A percentile compares a stretch with the other conserved stretches of the same genome.
Conservation (phyloP, 1,140 invertebrate species). For the Caerostris extrusa region DNA sequence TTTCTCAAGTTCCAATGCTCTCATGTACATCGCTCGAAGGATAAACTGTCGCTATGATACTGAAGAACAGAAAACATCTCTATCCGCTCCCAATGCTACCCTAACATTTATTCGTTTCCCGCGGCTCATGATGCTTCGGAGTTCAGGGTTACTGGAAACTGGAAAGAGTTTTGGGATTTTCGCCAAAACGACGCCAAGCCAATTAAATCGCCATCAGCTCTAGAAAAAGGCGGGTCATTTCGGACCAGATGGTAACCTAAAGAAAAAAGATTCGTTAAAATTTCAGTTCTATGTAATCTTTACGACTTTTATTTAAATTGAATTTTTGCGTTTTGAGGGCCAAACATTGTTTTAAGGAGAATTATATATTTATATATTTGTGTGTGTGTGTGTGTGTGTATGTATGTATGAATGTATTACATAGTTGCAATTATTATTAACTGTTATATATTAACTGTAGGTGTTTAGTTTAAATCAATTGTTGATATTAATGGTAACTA, state of each 20-base stretch:
- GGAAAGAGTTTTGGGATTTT: neutral
- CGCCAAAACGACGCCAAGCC: slow-evolving; percentile 67
- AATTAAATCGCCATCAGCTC: slow-evolving; percentile 73
- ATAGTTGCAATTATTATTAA: too few relatives aligned
- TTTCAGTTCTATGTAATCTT: neutral
- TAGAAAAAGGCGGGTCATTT: slow-evolving; percentile 29
- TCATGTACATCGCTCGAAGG: neutral
- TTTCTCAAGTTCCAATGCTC: neutral
- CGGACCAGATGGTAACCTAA: neutral
- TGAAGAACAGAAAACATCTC: slow-evolving; percentile 58
- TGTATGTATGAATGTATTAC: too few relatives aligned
- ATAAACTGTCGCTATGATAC: neutral
- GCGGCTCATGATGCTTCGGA: slow-evolving; percentile 69
- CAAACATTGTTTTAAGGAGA: too few relatives aligned
- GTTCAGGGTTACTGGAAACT: slow-evolving; percentile 58
- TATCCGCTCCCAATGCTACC: slow-evolving; percentile 51
- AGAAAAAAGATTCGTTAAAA: neutral
- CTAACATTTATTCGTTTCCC: slow-evolving; percentile 74
- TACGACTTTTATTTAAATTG: neutral
- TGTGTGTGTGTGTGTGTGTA: too few relatives aligned
- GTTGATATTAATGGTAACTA: too few relatives aligned
- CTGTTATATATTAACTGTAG: too few relatives aligned
- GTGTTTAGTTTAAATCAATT: too few relatives aligned
- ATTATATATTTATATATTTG: too few relatives aligned
- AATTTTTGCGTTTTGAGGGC: neutral